Conservation (phyloP, 2,113 vertebrate genomes). For the Rhinoderma darwinii region DNA sequence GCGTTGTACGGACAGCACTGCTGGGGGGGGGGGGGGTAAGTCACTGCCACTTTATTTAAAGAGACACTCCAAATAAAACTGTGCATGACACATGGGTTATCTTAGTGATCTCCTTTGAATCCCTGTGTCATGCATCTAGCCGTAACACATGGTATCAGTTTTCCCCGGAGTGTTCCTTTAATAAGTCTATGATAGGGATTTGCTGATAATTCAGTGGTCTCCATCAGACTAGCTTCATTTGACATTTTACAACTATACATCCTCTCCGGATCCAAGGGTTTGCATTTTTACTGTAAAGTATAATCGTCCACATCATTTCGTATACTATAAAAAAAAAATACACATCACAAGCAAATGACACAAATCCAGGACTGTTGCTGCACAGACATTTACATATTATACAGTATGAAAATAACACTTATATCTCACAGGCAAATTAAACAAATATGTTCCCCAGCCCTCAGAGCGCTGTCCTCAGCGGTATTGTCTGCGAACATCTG, state of each 20-base stretch:
- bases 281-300: background rate
- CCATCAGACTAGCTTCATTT: background rate
- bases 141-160: no score
- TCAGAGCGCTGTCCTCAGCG: background rate
- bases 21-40: no score
- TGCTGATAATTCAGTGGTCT: no score
- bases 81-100: no score
- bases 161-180: no score
- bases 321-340: background rate
- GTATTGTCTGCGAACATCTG: background rate
- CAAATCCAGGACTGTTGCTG: background rate
- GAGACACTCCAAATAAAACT: no score
- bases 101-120: no score
- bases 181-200: no score
- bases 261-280: background rate
- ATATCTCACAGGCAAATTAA: background rate
- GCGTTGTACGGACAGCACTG: no score
- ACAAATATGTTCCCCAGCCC: background rate
- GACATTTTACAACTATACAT: background rate
- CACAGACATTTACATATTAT: background rate
- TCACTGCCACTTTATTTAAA: no score
- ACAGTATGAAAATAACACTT: background rate
- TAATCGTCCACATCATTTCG: background rate
- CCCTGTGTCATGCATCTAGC: no score
- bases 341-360: slow-evolving; percentile 6